Evolutionary conservation across 2,888 invertebrate genomes (phyloP).

Genomic region (Cerastis leucographa): DNA sequence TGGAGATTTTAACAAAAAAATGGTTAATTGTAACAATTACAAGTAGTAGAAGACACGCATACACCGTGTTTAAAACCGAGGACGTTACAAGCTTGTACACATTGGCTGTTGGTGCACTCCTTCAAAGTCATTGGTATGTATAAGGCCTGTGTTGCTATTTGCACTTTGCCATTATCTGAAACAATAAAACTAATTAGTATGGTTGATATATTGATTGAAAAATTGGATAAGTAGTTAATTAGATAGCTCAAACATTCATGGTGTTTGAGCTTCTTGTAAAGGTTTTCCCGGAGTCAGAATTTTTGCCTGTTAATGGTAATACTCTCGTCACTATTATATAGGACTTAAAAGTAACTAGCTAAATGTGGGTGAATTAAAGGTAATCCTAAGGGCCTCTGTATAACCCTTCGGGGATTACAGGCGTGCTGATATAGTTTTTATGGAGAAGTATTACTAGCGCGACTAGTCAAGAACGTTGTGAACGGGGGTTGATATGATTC

Average conservation of each 20-base stretch:
- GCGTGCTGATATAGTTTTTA: too few relatives aligned
- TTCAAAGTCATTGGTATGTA: constrained; percentile 50
- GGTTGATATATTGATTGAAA: not conserved
- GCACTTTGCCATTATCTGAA: constrained; percentile 25
- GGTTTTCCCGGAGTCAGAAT: not conserved
- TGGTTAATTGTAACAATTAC: constrained; percentile 39
- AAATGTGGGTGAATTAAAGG: not conserved
- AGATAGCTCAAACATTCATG: too few relatives aligned
- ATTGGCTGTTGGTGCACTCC: constrained; percentile 10
- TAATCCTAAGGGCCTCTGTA: not conserved
- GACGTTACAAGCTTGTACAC: constrained; percentile 25
- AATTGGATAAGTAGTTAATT: not conserved
- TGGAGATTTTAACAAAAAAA: not conserved
- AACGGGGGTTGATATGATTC: too few relatives aligned
- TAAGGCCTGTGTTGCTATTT: constrained; percentile 30
- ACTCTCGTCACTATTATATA: not conserved
- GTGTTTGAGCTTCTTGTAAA: not conserved
- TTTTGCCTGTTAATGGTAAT: not conserved
- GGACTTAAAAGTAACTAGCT: not conserved
- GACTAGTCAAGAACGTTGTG: too few relatives aligned
- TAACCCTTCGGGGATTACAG: not conserved
- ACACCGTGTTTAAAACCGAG: constrained; percentile 44
- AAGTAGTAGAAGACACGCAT: constrained; percentile 39
- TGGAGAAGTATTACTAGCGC: too few relatives aligned
- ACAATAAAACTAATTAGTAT: constrained; percentile 16